A percentile compares a stretch with the other conserved stretches of the same genome.
phyloP scores from a whole-genome alignment of 1,140 invertebrate species.

The Leucophenga varia region DNA sequence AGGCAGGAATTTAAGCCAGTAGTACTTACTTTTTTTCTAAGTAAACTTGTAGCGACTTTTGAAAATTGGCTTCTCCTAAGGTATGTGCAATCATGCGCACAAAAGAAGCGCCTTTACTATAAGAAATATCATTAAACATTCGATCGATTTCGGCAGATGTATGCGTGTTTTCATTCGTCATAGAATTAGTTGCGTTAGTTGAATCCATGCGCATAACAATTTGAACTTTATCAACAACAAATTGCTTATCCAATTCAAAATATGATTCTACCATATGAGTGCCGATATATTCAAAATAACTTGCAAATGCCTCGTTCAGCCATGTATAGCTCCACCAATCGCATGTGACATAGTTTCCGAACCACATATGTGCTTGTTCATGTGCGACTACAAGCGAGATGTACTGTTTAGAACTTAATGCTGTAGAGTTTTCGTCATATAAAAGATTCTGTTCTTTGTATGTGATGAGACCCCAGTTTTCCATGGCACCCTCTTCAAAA shows the following conservation, averaged over 20 bases:
- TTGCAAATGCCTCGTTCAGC: no score
- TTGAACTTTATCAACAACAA: slow-evolving; percentile 68
- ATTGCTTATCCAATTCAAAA: slow-evolving; percentile 59
- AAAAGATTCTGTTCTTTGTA: slow-evolving; percentile 64
- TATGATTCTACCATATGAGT: no score
- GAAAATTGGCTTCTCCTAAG: slow-evolving; percentile 65
- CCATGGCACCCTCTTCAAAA: slow-evolving; percentile 78
- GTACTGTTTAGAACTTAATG: slow-evolving; percentile 43
- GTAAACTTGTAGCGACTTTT: slow-evolving; percentile 62
- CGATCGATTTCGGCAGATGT: slow-evolving; percentile 56
- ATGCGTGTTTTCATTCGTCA: slow-evolving; percentile 57
- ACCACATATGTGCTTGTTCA: slow-evolving; percentile 66
- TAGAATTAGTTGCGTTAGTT: slow-evolving; percentile 61
- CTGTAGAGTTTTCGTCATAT: no score
- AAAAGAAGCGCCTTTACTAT: slow-evolving; percentile 70
- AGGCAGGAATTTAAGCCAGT: no score
- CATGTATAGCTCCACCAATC: slow-evolving; percentile 66
- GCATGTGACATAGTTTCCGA: slow-evolving; percentile 64
- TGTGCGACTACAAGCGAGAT: no score
- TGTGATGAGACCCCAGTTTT: slow-evolving; percentile 80
- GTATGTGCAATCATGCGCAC: slow-evolving; percentile 74
- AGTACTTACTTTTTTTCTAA: slow-evolving; percentile 58
- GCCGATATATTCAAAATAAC: no score
- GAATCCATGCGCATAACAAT: slow-evolving; percentile 66
- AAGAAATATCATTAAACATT: slow-evolving; percentile 63